A percentile compares a stretch with the other conserved stretches of the same genome.
These are phyloP conservation scores for Eretmocerus hayati DNA, from an alignment of 2,888 invertebrate genomes.

Conservation along the genomic window DNA sequence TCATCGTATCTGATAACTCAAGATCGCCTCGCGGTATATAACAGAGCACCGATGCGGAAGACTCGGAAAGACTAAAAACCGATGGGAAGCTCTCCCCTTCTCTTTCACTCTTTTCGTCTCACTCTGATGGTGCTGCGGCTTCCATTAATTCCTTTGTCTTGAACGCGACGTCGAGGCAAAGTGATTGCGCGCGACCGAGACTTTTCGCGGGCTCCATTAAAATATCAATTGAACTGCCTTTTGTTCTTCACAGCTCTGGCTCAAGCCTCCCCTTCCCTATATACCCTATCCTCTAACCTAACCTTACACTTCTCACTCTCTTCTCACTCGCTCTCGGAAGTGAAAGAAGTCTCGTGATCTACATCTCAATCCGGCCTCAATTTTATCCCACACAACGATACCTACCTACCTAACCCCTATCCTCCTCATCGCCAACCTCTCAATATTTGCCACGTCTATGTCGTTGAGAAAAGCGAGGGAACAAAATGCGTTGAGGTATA, in stretches of 20 bases:
- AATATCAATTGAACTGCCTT: constrained; percentile 39
- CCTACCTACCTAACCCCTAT: too few relatives aligned
- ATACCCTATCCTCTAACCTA: too few relatives aligned
- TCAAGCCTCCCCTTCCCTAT: too few relatives aligned
- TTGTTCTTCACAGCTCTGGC: constrained; percentile 12
- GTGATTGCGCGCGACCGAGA: constrained; percentile 40
- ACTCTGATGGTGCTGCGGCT: constrained; percentile 35
- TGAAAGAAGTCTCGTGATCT: neutral
- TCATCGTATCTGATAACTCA: too few relatives aligned
- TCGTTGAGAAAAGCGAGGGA: neutral
- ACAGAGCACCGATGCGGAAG: constrained; percentile 2
- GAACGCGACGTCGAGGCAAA: constrained; percentile 27
- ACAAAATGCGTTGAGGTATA: neutral
- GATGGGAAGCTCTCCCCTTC: constrained; percentile 27
- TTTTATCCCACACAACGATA: too few relatives aligned
- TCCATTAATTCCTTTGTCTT: constrained; percentile 47
- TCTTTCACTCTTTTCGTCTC: constrained; percentile 22
- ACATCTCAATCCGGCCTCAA: neutral
- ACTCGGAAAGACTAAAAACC: constrained; percentile 29
- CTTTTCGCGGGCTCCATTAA: constrained; percentile 39
- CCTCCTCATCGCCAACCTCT: too few relatives aligned
- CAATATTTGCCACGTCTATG: too few relatives aligned
- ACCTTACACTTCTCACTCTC: neutral
- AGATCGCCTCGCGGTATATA: too few relatives aligned
- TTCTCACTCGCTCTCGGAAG: neutral